These are phyloP conservation scores for human (Homo sapiens) DNA, from an alignment of 2,113 vertebrate genomes.

Conservation along the genomic window DNA sequence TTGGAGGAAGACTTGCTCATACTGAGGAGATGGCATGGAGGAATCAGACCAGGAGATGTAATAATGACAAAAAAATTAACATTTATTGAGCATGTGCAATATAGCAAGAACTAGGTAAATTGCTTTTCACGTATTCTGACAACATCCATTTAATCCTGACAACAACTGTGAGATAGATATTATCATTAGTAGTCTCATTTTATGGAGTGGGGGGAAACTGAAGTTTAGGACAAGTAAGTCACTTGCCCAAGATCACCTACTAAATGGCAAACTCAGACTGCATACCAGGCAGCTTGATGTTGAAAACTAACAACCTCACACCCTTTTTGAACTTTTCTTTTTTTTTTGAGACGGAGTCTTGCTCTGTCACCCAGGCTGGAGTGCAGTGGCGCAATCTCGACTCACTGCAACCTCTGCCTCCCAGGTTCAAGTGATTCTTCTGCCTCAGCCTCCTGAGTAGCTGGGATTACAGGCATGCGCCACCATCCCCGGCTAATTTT, in stretches of 20 bases:
- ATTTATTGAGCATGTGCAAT: neutral
- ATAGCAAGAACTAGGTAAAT: neutral
- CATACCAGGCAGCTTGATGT: neutral
- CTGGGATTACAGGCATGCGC: rapidly evolving
- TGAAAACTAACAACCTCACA: neutral
- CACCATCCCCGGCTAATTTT: too few relatives aligned
- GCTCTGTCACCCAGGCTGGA: too few relatives aligned
- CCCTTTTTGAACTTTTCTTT: too few relatives aligned
- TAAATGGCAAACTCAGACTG: neutral
- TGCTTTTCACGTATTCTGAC: neutral
- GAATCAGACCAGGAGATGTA: neutral
- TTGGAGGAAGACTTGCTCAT: neutral
- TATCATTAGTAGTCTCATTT: neutral
- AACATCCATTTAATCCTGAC: neutral
- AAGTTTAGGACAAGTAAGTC: neutral
- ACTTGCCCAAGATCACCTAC: neutral
- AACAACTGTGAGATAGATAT: neutral
- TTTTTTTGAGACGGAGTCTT: too few relatives aligned
- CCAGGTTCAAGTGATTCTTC: too few relatives aligned
- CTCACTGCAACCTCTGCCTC: too few relatives aligned
- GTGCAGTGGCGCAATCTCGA: too few relatives aligned
- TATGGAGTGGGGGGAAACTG: neutral
- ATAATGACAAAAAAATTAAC: neutral
- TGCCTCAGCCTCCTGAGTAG: too few relatives aligned
- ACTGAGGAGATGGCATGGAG: neutral